phyloP scores from a whole-genome alignment of 2,797 vertebrate species.

The Natrix natrix region DNA sequence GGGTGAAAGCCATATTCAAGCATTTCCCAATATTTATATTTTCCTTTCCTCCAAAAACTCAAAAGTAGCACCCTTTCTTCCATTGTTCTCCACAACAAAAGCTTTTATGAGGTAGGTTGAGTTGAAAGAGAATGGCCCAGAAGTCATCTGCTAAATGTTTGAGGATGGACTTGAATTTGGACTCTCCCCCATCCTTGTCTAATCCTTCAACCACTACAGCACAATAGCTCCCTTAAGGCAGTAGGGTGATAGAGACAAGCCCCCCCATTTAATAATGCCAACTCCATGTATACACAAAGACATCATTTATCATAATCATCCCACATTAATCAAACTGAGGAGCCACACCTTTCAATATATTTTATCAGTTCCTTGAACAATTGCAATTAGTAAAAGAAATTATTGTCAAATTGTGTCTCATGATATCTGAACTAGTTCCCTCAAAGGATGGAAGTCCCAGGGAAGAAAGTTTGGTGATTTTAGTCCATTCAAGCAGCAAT shows the following conservation, averaged over 20 bases:
- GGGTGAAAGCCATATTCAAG: neutral
- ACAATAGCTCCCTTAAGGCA: neutral
- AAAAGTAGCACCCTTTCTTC: neutral
- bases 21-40: neutral
- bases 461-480: neutral
- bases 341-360: neutral
- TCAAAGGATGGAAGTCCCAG: neutral
- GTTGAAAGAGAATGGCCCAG: neutral
- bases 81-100: neutral
- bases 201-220: neutral
- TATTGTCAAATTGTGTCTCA: neutral
- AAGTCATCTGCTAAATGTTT: neutral
- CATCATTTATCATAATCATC: neutral
- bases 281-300: neutral
- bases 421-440: neutral
- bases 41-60: neutral
- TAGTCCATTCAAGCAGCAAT: neutral
- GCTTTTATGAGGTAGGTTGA: neutral
- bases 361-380: conserved; percentile 7
- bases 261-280: neutral
- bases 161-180: neutral
- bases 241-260: neutral
- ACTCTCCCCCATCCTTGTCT: neutral
- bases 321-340: neutral
- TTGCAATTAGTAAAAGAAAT: neutral